Evolutionary conservation across 2,888 invertebrate species (phyloP), one percentile per base, ranked within the genome.

Genomic region (Tryphoninae sp.): DNA sequence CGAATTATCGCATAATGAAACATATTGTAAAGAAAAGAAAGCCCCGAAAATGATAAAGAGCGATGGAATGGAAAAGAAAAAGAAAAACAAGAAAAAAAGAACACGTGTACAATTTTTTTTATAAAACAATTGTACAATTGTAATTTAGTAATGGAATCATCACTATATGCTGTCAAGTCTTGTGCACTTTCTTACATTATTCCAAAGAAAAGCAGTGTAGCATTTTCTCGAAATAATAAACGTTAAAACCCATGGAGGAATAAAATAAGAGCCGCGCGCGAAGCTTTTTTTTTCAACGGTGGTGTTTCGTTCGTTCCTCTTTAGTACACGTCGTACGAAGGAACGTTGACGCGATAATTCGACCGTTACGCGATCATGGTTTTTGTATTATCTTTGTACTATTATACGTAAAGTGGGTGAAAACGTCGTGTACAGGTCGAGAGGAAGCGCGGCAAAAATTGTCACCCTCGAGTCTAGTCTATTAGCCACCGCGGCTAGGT

Each of bases 141-240:
- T 90, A 89, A 89, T 89, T 87, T 89, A 89, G 84, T 84, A 80
- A 86, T 83, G 82, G 83, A 84, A 81, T 85, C 85, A 85, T 82
- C 85, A 85, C 85, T 83, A 83, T 83, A 87, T 84, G 86, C 86
- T 86, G 86, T 88, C 85, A 81, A 86, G 83, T 84, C 76, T 81
- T 86, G 86, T 86, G 87, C 88, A 90, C 87, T 89, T 89, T 89
- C 89, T 87, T 89, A 89, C 88, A 88, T 86, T 89, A 88, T 87
- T 86, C 87, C 89, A 89, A 90, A 89, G 88, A 88, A 88, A 87
- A 88, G 83, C 85, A 88, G 88, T 90, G 89, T 89, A 90, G 87
- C 87, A 86, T 89, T 89, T 89, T 88, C 88, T 89, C 87, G 84
- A 81, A 80, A 86, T 86, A 89, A 89, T 89, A 89, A 89, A 90